These are phyloP conservation scores for Nycticryphes semicollaris DNA, from an alignment of 2,113 vertebrate species.

Conservation along the genomic window DNA sequence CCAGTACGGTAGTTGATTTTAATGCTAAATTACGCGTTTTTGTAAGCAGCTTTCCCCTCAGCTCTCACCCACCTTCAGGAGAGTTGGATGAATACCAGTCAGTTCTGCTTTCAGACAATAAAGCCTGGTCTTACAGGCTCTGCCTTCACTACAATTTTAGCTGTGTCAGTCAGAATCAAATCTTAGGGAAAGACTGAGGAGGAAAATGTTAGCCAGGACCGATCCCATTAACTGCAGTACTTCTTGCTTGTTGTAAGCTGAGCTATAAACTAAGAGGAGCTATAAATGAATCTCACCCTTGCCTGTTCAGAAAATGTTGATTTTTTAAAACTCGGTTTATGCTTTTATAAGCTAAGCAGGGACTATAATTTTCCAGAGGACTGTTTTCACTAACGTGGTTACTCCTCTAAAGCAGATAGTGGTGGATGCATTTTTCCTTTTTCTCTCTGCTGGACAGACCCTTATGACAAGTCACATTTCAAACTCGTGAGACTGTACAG, in stretches of 20 bases:
- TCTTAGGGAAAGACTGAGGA: not conserved
- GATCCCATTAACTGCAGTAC: not conserved
- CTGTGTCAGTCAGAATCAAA: not conserved
- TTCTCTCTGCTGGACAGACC: not conserved
- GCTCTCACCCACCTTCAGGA: not conserved
- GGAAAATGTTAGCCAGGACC: not conserved
- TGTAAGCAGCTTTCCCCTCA: constrained; percentile 18
- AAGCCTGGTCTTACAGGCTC: not conserved
- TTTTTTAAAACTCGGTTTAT: not conserved
- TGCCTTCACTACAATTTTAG: constrained; percentile 36
- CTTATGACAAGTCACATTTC: not conserved
- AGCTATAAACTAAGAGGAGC: not conserved
- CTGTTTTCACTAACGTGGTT: not conserved
- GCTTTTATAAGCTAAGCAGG: not conserved
- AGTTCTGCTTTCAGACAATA: constrained; percentile 22
- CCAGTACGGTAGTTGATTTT: not conserved
- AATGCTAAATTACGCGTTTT: not conserved
- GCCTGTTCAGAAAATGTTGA: not conserved
- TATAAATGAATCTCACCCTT: not conserved
- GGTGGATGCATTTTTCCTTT: not conserved
- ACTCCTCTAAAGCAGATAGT: not conserved
- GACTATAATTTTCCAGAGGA: not conserved
- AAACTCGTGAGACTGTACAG: not conserved
- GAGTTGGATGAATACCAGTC: not conserved
- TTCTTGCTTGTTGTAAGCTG: not conserved